phyloP scores from a whole-genome alignment of 2,113 vertebrate genomes.

The Macroglossus sobrinus region DNA sequence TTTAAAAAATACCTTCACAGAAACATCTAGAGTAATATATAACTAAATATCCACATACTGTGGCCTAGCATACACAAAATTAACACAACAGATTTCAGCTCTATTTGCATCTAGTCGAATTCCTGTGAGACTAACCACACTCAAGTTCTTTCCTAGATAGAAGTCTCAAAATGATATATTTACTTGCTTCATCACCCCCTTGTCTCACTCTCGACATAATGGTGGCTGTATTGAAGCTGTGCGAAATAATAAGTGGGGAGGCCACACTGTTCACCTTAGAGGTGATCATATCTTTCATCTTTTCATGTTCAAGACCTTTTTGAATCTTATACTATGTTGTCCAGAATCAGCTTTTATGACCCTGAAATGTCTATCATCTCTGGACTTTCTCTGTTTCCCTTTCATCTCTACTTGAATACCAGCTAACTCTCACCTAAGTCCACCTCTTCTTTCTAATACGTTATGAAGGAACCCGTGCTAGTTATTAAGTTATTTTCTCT shows the following conservation, averaged over 20 bases:
- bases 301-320: background rate
- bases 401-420: background rate
- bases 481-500: background rate
- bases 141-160: background rate
- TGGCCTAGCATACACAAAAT: background rate
- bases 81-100: background rate
- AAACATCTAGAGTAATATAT: slow-evolving; percentile 4
- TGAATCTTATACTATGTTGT: background rate
- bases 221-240: background rate
- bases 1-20: background rate
- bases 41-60: background rate
- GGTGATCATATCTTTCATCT: background rate
- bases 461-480: background rate
- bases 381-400: background rate
- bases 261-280: background rate
- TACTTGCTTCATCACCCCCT: background rate
- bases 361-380: background rate
- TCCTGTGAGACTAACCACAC: background rate
- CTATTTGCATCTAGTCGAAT: background rate
- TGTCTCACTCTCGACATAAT: background rate
- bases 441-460: background rate
- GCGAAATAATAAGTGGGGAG: background rate
- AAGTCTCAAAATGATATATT: background rate
- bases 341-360: background rate
- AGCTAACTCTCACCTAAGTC: background rate